Base-by-base conservation (phyloP, 2,888 invertebrate species). In the Brachypalpus laphriformis region DNA sequence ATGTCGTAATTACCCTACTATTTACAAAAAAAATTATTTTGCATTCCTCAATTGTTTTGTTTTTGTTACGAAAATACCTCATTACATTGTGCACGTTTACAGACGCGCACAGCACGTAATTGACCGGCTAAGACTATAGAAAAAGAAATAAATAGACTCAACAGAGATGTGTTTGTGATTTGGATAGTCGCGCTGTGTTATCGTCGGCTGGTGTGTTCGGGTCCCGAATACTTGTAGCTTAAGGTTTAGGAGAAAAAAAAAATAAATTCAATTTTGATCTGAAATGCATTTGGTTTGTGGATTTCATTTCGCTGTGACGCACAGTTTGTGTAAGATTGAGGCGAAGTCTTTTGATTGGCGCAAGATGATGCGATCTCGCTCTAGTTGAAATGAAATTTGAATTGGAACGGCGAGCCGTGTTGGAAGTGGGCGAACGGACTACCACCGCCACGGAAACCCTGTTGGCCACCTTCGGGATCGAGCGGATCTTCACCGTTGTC, bases 401-500 rank as follows among this genome's bases (percentile, higher is more conserved):
- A 99, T 92, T 98, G 97, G 95, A 98, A 98, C 92, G 97, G 97
- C 90, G 96, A 96, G 86, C 96, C 97, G 91, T 95, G 95, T 89
- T 96, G 95, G 93, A 96, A 96, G 92, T 95, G 95, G 88, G 96
- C 95, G 93, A 97, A 97, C 89, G 97, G 97, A 92, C 94, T 96
- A 91, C 95, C 94, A 40, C 91, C 91, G 0, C 89, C 90, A 87
- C 91, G 91, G 14, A 94, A 94, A 8, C 93, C 93, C 45, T 93
- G 93, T 77, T 93, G 93, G 88, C 93, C 93, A 5, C 95, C 94
- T 91, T 99, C 99, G 0, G 99, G 99, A 93, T 99, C 99, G 71
- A 99, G 93, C 0, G 99, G 99, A 94, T 99, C 99, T 88, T 96
- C 95, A 83, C 99, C 99, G 88, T 95, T 94, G 93, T 99, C 99